Conservation (phyloP, 2,113 vertebrate genomes). For the Turdus rufiventris region DNA sequence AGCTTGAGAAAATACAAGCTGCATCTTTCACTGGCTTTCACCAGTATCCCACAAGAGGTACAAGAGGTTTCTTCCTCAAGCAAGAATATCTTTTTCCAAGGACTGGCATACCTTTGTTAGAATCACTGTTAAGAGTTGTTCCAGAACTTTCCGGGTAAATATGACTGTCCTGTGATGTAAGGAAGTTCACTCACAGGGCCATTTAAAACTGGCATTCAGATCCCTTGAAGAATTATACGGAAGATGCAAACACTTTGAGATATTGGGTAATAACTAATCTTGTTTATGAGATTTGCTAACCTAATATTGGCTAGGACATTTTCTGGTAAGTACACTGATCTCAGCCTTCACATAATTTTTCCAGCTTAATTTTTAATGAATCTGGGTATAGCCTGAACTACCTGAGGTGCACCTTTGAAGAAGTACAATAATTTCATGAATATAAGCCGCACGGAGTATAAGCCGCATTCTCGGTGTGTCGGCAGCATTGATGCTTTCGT, state of each 20-base stretch:
- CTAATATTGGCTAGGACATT: neutral
- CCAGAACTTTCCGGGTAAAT: neutral
- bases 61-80: neutral
- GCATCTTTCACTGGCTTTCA: no score
- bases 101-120: neutral
- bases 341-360: neutral
- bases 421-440: no score
- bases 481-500: no score
- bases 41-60: no score
- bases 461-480: no score
- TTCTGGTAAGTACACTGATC: neutral
- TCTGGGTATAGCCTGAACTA: neutral
- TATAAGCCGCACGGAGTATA: no score
- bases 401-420: neutral
- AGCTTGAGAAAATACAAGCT: no score
- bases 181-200: neutral
- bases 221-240: neutral
- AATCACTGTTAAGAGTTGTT: neutral
- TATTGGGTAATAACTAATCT: neutral
- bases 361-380: neutral
- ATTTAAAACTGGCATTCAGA: neutral
- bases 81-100: neutral
- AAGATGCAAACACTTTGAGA: neutral
- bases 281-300: neutral
- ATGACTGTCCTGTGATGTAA: neutral